A percentile compares a stretch with the other conserved stretches of the same genome.
These are phyloP conservation scores for Hippotragus niger DNA, from an alignment of 2,113 vertebrate species.

Conservation along the genomic window DNA sequence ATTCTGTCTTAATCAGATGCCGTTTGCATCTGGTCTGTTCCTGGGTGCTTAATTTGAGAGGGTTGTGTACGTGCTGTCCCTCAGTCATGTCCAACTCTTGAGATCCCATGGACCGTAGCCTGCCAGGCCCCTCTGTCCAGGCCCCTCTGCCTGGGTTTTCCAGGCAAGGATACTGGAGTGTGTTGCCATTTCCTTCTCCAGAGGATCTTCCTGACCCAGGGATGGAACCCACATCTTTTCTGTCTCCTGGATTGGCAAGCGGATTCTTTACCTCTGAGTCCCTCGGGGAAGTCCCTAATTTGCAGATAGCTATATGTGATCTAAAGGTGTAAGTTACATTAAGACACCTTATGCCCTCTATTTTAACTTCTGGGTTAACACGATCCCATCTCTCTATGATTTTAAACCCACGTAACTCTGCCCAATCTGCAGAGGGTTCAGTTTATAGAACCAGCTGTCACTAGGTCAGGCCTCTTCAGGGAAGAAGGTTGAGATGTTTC, in stretches of 20 bases:
- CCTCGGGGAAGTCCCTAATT: not conserved
- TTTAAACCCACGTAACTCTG: not conserved
- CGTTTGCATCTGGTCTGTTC: not conserved
- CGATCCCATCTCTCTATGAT: not conserved
- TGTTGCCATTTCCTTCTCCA: not conserved
- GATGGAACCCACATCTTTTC: not conserved
- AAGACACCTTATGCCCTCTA: not conserved
- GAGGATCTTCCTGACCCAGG: not conserved
- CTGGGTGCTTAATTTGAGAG: not conserved
- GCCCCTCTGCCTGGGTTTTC: not conserved
- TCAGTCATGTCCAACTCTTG: not conserved
- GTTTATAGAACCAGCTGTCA: not conserved
- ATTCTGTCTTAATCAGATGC: not conserved
- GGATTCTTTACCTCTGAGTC: not conserved
- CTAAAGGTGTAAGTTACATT: not conserved
- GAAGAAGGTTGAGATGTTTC: not conserved
- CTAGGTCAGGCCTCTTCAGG: not conserved
- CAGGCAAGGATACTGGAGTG: not conserved
- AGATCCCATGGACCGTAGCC: not conserved
- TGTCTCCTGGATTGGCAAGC: not conserved
- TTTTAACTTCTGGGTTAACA: not conserved
- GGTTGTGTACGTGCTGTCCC: fast-evolving
- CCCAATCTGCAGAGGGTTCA: not conserved
- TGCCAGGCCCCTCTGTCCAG: not conserved
- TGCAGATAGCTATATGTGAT: not conserved